phyloP scores from a whole-genome alignment of 2,797 vertebrate genomes.

The Rhynchonycteris naso region DNA sequence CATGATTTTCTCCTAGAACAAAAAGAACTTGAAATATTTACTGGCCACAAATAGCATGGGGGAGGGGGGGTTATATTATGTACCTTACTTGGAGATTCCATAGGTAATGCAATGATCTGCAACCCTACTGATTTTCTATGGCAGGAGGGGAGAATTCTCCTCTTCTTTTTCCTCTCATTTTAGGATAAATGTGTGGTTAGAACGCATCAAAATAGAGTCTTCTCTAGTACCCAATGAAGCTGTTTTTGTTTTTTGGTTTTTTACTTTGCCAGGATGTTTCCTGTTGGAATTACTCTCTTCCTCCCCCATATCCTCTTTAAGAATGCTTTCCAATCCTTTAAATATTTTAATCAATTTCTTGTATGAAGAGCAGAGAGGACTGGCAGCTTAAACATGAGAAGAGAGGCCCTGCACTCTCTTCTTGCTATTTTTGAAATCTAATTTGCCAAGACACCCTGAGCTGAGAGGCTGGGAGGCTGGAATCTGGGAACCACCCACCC shows the following conservation, averaged over 20 bases:
- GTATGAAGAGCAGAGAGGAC: not conserved
- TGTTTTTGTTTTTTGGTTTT: not conserved
- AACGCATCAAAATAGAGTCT: not conserved
- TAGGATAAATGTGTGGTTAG: not conserved
- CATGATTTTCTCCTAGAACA: slow-evolving; percentile 11
- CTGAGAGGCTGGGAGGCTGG: not conserved
- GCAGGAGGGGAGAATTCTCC: not conserved
- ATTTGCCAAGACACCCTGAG: not conserved
- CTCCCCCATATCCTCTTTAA: not conserved
- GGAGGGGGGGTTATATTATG: not conserved
- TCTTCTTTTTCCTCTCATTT: not conserved
- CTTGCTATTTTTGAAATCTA: not conserved
- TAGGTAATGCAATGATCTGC: not conserved
- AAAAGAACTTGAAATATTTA: not conserved
- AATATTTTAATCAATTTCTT: slow-evolving; percentile 28
- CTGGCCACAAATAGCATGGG: not conserved
- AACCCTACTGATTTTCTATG: not conserved
- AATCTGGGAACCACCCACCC: not conserved
- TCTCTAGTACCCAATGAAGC: not conserved
- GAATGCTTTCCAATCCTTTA: not conserved
- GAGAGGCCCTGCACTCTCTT: not conserved
- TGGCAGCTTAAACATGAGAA: not conserved
- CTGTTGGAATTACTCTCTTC: not conserved
- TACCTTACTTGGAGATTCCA: not conserved
- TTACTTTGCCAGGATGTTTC: not conserved